Conservation (phyloP, 2,113 vertebrate species). For the Hepsetus odoe region DNA sequence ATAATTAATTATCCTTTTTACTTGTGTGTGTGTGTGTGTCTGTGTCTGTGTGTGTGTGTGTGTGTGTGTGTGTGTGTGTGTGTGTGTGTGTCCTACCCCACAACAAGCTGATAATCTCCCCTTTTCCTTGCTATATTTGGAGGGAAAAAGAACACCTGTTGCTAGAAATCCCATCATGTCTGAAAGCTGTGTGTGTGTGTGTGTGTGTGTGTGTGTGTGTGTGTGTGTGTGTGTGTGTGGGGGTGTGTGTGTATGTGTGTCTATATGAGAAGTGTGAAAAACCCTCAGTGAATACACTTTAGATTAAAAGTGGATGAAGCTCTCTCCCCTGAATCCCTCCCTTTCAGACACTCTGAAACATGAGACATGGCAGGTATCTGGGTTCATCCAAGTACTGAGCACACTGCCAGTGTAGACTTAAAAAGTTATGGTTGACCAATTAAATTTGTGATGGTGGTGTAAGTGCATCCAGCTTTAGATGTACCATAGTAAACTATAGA, state of each 20-base stretch:
- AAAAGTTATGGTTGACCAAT: neutral
- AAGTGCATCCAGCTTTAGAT: neutral
- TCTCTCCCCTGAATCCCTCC: neutral
- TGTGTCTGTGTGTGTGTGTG: neutral
- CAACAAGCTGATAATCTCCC: neutral
- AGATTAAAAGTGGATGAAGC: neutral
- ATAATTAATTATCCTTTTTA: neutral
- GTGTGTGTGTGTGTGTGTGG: too few relatives aligned
- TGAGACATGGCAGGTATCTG: neutral
- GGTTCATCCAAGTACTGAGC: neutral
- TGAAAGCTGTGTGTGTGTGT: neutral
- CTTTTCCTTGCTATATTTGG: neutral
- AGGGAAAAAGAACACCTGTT: neutral
- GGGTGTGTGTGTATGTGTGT: too few relatives aligned
- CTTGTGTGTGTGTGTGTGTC: neutral
- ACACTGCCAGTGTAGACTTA: neutral
- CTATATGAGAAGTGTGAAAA: neutral
- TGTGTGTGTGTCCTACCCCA: neutral
- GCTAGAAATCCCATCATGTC: neutral
- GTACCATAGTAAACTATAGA: neutral
- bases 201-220: neutral
- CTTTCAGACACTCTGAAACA: neutral
- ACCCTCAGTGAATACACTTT: neutral
- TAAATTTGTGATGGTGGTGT: neutral
- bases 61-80: neutral